A percentile compares a stretch with the other conserved stretches of the same genome.
These are phyloP conservation scores for Neomorphus geoffroyi DNA, from an alignment of 2,797 vertebrate genomes.

Conservation along the genomic window DNA sequence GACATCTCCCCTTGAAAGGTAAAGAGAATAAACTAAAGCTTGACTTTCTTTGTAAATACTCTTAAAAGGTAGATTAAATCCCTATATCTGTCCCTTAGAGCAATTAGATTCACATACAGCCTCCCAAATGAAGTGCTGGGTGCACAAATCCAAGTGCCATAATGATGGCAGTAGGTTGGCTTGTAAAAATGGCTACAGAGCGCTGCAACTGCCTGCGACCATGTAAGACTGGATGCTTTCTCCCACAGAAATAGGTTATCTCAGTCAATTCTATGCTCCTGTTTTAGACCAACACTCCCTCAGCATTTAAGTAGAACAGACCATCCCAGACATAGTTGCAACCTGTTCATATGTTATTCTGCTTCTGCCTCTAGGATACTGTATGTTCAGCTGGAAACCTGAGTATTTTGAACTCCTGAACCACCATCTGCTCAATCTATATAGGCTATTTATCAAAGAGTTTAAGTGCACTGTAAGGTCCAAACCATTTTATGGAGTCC, in stretches of 20 bases:
- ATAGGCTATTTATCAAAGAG: constrained; percentile 47
- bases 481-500: constrained; percentile 50
- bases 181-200: not conserved
- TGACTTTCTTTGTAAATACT: not conserved
- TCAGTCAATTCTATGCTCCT: not conserved
- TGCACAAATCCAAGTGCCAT: not conserved
- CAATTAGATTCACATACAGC: not conserved
- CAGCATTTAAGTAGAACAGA: constrained; percentile 23
- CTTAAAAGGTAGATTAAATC: constrained; percentile 24
- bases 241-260: not conserved
- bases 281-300: not conserved
- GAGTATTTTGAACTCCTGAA: constrained; percentile 66
- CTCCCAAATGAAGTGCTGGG: constrained; percentile 29
- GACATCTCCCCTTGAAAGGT: not conserved
- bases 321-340: not conserved
- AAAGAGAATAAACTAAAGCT: not conserved
- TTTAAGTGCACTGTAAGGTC: constrained; percentile 48
- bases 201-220: not conserved
- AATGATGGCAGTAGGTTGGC: not conserved
- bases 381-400: constrained; percentile 41
- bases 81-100: not conserved
- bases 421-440: constrained; percentile 60
- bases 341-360: constrained; percentile 65
- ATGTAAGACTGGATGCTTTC: not conserved
- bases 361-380: constrained; percentile 55